Percentiles rank a stretch among this genome's conserved stretches.
Conservation (phyloP, 2,888 invertebrate species). For the Conistra vaccinii region DNA sequence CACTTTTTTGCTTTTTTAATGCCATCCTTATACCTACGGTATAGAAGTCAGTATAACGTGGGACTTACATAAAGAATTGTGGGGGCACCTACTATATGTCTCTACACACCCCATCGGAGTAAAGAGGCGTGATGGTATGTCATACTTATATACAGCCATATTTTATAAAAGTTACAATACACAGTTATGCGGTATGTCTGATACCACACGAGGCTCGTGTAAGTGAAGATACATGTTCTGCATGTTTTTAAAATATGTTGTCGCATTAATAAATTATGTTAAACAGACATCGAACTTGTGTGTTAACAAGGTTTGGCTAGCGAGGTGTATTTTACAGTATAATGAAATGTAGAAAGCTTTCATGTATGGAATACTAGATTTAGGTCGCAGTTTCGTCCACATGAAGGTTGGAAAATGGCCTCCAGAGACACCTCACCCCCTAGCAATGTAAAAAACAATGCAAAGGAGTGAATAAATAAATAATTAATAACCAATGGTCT, state of each 20-base stretch:
- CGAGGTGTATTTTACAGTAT: conserved; percentile 14
- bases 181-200: conserved; percentile 17
- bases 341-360: conserved; percentile 4
- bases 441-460: no score
- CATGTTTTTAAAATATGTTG: conserved; percentile 52
- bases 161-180: conserved; percentile 1
- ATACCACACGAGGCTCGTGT: conserved; percentile 15
- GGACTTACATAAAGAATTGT: background rate
- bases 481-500: no score
- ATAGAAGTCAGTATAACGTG: no score
- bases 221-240: conserved; percentile 48
- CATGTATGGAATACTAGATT: background rate
- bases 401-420: no score
- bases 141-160: no score
- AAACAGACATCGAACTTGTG: conserved; percentile 52
- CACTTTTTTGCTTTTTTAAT: no score
- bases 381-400: background rate
- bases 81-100: no score
- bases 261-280: conserved; percentile 64
- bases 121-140: no score
- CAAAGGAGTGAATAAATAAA: no score
- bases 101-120: background rate
- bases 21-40: no score
- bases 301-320: conserved; percentile 38
- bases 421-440: no score